Evolutionary conservation across 2,888 invertebrate species (phyloP).

Genomic region (Machimus atricapillus): DNA sequence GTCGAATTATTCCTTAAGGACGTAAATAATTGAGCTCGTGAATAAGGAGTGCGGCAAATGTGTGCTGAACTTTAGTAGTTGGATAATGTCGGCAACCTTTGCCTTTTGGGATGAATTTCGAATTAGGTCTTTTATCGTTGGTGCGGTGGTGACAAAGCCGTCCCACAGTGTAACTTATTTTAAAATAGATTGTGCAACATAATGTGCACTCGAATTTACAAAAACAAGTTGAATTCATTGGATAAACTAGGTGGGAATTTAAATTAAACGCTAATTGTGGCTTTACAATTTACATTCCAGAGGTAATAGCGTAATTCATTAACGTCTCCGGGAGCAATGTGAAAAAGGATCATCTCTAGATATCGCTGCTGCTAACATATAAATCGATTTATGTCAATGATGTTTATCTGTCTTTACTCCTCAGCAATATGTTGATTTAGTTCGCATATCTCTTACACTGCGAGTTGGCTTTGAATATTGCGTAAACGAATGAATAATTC

Average conservation of each 20-base stretch:
- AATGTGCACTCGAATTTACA: background rate
- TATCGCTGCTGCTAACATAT: background rate
- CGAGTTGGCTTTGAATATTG: background rate
- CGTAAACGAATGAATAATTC: background rate
- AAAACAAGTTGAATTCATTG: background rate
- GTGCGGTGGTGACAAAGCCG: background rate
- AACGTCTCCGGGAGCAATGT: background rate
- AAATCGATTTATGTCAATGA: background rate
- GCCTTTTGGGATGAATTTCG: background rate
- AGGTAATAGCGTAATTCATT: background rate
- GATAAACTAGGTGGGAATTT: background rate
- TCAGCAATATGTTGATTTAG: background rate
- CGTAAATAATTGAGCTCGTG: background rate
- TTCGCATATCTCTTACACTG: background rate
- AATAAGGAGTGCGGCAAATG: background rate
- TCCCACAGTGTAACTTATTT: background rate
- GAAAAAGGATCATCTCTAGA: background rate
- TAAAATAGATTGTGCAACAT: background rate
- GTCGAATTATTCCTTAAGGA: background rate
- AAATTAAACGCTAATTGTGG: background rate
- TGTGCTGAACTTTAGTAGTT: background rate
- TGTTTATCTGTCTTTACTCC: background rate
- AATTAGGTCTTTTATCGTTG: background rate
- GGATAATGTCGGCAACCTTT: background rate
- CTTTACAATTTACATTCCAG: background rate